phyloP scores from a whole-genome alignment of 2,888 invertebrate genomes.

The Mystacides longicornis region DNA sequence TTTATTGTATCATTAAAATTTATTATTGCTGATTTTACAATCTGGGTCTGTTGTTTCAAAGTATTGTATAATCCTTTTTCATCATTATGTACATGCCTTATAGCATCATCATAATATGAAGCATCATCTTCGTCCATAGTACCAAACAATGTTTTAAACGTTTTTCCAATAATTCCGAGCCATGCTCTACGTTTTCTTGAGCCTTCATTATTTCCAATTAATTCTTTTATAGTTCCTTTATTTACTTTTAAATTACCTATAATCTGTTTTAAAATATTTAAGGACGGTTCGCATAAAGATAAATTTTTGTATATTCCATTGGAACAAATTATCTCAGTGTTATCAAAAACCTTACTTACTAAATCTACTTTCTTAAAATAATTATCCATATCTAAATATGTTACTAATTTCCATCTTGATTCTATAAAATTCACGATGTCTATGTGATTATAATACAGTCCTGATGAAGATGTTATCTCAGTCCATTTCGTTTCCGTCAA shows the following conservation, averaged over 20 bases:
- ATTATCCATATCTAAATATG: neutral
- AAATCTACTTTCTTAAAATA: neutral
- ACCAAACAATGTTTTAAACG: constrained; percentile 5
- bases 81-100: neutral
- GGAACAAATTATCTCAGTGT: neutral
- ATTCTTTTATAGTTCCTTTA: neutral
- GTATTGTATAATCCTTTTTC: constrained; percentile 6
- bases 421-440: neutral
- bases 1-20: constrained; percentile 6
- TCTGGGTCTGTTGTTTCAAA: constrained; percentile 2
- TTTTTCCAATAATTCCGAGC: neutral
- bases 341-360: neutral
- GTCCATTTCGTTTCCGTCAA: neutral
- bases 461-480: neutral
- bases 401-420: neutral
- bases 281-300: neutral
- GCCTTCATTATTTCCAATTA: neutral
- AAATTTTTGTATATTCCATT: neutral
- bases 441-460: neutral
- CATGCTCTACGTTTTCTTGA: neutral
- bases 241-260: neutral
- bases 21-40: constrained; percentile 1
- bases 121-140: constrained; percentile 4
- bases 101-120: neutral
- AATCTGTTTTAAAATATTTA: neutral